Evolutionary conservation across 2,797 vertebrate species (phyloP).

Genomic region (Thripadectes ignobilis): DNA sequence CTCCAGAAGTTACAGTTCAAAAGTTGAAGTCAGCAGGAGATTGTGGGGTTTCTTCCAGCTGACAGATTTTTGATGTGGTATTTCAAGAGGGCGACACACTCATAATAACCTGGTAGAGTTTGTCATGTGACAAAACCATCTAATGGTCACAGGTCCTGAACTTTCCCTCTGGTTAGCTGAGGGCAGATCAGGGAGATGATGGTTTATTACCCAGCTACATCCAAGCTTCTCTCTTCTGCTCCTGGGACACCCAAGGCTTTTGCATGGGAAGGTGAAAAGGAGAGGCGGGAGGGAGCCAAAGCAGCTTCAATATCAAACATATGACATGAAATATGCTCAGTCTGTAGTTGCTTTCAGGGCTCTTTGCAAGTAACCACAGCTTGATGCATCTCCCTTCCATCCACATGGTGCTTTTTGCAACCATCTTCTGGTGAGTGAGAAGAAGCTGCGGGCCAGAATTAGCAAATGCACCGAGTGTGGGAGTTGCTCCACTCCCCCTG

Average conservation of each 20-base stretch:
- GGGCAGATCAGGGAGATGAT: neutral
- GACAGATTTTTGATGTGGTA: neutral
- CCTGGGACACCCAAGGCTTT: neutral
- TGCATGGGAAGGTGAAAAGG: neutral
- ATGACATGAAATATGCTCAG: accelerated
- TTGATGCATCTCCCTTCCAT: neutral
- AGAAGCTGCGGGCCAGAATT: neutral
- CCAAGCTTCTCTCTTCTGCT: neutral
- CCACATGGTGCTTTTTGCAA: neutral
- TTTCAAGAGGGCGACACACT: neutral
- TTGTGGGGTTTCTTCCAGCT: neutral
- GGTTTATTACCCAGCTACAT: neutral
- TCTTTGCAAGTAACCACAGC: neutral
- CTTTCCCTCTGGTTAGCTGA: neutral
- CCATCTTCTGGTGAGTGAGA: neutral
- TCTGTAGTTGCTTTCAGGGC: neutral
- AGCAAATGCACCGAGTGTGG: neutral
- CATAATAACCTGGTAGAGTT: neutral
- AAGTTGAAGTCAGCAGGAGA: neutral
- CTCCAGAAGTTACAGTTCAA: neutral
- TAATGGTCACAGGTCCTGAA: neutral
- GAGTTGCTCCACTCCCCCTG: neutral
- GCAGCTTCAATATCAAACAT: neutral
- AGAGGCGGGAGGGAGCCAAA: neutral
- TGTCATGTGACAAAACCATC: neutral